Base-by-base conservation (phyloP, 1,140 invertebrate genomes). In the Nilaparvata lugens region DNA sequence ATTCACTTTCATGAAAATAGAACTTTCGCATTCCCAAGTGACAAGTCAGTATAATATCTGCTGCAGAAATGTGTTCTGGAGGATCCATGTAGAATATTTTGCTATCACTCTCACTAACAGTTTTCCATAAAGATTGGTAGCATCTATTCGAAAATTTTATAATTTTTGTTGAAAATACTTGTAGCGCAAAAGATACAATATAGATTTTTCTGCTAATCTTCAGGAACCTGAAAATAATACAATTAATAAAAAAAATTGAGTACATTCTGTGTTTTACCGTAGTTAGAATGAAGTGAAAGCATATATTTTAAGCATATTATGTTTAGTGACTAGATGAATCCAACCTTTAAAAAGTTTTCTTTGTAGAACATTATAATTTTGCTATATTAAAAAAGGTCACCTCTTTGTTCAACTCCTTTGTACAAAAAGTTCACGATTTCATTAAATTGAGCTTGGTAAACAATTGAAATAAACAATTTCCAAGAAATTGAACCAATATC, bases 131-230 rank as follows among this genome's bases (percentile, higher is more conserved):
- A 18, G 45, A 48, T 48, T 18, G 21, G 18, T 19, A 23, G 21
- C 21, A 19, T 48, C 16, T 48, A 48, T 91, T 91, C 56, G 81
- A 80, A 75, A 96, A 97, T 65, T 83, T 81, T 93, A 93, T 96
- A 70, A 94, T 84, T 66, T 90, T 82, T 16, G 87, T 91, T 54
- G 91, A 95, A 73, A 96, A 97, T 73, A 89, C 95, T 71, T 95
- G 87, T 61, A 96, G 80, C 82, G 69, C 73, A 73, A 79, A 77
- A 79, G 82, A 91, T 82, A 74, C 83, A 77, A 76, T 74, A 55
- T 76, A 73, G 18, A 83, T 68, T 65, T 78, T 78, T 25, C 76
- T 73, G 58, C 81, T 79, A 43, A 83, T 71, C 61, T 73, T 72
- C 28, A 80, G 73, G 71, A 81, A 74, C 65, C 79, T 81, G 40